Conservation (phyloP, 2,888 invertebrate species). For the Dermolepida albohirtum region DNA sequence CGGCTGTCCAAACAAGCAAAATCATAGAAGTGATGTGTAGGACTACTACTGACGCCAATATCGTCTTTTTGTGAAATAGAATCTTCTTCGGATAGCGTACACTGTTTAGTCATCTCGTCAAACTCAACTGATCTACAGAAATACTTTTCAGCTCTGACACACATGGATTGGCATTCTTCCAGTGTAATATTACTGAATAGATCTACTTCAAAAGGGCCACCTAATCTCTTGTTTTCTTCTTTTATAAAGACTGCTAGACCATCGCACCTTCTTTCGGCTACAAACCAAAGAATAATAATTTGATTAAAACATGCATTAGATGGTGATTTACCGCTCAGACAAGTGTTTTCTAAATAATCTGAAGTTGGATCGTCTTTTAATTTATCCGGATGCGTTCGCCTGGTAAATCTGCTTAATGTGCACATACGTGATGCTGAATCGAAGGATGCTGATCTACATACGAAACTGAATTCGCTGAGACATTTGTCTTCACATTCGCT, state of each 20-base stretch:
- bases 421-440: slow-evolving; percentile 83
- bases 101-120: slow-evolving; percentile 87
- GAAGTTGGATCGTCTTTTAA: slow-evolving; percentile 88
- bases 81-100: slow-evolving; percentile 92
- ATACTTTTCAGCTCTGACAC: slow-evolving; percentile 87
- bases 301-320: not conserved
- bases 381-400: slow-evolving; percentile 87
- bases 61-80: slow-evolving; percentile 91
- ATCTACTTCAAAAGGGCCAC: slow-evolving; percentile 90
- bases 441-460: slow-evolving; percentile 88
- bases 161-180: slow-evolving; percentile 90
- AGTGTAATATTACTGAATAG: slow-evolving; percentile 87
- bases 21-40: slow-evolving; percentile 89
- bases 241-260: slow-evolving; percentile 89
- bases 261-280: slow-evolving; percentile 88
- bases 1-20: slow-evolving; percentile 90
- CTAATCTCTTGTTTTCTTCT: slow-evolving; percentile 88
- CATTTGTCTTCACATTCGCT: slow-evolving; percentile 93
- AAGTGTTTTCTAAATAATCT: slow-evolving; percentile 92
- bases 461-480: slow-evolving; percentile 88
- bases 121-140: slow-evolving; percentile 92
- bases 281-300: slow-evolving; percentile 43
- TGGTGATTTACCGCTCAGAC: slow-evolving; percentile 77
- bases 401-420: slow-evolving; percentile 83
- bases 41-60: slow-evolving; percentile 85